phyloP scores from a whole-genome alignment of 2,888 invertebrate genomes.

The Ptychoptera albimana region DNA sequence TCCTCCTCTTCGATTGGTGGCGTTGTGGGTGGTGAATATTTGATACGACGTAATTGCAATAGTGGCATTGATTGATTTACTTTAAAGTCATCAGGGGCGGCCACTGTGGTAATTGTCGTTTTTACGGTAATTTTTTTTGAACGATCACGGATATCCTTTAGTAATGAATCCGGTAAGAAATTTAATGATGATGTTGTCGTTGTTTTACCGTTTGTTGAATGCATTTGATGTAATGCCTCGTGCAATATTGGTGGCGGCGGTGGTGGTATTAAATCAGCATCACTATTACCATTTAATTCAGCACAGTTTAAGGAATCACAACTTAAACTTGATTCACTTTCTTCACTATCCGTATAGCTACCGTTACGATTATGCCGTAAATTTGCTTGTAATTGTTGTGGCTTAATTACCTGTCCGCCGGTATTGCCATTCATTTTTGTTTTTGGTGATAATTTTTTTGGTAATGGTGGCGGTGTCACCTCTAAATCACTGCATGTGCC shows the following conservation, averaged over 20 bases:
- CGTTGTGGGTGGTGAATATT: too few relatives aligned
- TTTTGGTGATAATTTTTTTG: slow-evolving; percentile 45
- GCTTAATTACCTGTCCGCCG: slow-evolving; percentile 25
- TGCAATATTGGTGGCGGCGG: slow-evolving; percentile 11
- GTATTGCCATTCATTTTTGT: slow-evolving; percentile 8
- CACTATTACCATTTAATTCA: slow-evolving; percentile 39
- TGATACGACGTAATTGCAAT: too few relatives aligned
- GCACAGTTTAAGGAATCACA: slow-evolving; percentile 68
- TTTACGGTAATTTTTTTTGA: slow-evolving; percentile 29
- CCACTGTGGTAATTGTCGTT: too few relatives aligned
- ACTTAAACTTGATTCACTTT: slow-evolving; percentile 54
- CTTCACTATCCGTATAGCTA: slow-evolving; percentile 44
- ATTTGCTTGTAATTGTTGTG: slow-evolving; percentile 26
- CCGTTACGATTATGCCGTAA: slow-evolving; percentile 24
- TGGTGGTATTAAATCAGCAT: slow-evolving; percentile 21
- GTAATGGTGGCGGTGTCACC: slow-evolving; percentile 40
- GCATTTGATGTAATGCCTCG: slow-evolving; percentile 22
- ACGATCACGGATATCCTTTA: slow-evolving; percentile 54
- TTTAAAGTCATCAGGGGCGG: too few relatives aligned
- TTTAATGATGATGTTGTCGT: slow-evolving; percentile 24
- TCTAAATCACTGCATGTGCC: slow-evolving; percentile 76
- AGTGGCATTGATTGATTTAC: not conserved
- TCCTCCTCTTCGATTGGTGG: too few relatives aligned
- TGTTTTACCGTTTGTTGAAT: not conserved
- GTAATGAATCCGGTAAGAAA: slow-evolving; percentile 47